phyloP scores from a whole-genome alignment of 2,888 invertebrate genomes.

The Ypsolopha scabrella region DNA sequence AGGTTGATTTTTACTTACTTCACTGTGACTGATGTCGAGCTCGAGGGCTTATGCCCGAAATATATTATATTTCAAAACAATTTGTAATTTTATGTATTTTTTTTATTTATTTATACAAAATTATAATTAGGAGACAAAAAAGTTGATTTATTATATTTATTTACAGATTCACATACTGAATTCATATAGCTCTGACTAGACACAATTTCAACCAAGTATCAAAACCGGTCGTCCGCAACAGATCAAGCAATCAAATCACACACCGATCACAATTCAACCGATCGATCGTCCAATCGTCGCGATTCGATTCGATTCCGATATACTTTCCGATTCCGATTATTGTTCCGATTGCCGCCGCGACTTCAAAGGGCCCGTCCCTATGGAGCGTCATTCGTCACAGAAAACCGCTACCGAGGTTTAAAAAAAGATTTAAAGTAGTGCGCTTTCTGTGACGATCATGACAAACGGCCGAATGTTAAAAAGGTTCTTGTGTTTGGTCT shows the following conservation, averaged over 20 bases:
- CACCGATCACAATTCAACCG: constrained; percentile 46
- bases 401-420: constrained; percentile 30
- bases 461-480: constrained; percentile 9
- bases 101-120: too few species aligned
- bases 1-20: too few species aligned
- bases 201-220: constrained; percentile 6
- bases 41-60: too few species aligned
- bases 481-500: constrained; percentile 2
- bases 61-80: too few species aligned
- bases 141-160: too few species aligned
- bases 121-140: too few species aligned
- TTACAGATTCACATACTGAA: too few species aligned
- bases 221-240: constrained; percentile 10
- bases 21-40: too few species aligned
- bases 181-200: too few species aligned
- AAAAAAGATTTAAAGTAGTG: constrained; percentile 13
- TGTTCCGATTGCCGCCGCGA: constrained; percentile 30
- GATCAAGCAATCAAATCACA: constrained; percentile 21
- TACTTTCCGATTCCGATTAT: constrained; percentile 33
- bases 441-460: constrained; percentile 1
- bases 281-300: constrained; percentile 29
- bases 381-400: constrained; percentile 40
- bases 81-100: too few species aligned
- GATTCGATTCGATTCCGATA: constrained; percentile 40
- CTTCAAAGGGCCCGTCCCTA: constrained; percentile 28